Evolutionary conservation across 2,888 invertebrate species (phyloP), one percentile per base, ranked within the genome.

Genomic region (Drosophila rellima): DNA sequence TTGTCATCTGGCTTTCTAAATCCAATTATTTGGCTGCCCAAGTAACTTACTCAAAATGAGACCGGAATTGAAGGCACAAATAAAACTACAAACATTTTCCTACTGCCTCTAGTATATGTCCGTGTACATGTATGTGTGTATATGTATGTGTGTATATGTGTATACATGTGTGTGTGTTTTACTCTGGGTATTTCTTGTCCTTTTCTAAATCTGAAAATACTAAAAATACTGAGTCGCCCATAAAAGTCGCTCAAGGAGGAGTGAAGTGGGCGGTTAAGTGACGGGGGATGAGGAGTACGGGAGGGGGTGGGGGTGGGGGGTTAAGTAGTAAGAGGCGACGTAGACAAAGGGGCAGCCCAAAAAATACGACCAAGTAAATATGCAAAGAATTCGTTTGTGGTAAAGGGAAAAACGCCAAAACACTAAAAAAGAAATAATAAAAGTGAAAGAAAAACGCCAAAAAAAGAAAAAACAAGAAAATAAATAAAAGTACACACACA

Each of bases 11-110:
- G 45, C 59, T 48, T 54, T 63, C 42, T 44, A 85, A 79, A 82
- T 82, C 78, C 82, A 82, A 87, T 82, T 87, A 87, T 84, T 81
- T 72, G 84, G 67, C 70, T 60, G 78, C 65, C 85, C 75, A 70
- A 81, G 57, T 68, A 50, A 62, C 55, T 62, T 47, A 50, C 80
- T 80, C 69, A 64, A 69, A 70, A 66, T 56, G 74, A 80, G 62
- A 70, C 80, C 68, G 70, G 78, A 80, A 68, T 77, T 77, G 74
- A 77, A 68, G 77, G 74, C 74, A 48, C 60, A 61, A 59, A 69
- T 47, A n/a, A n/a, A n/a, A 64, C 63, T 7, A 67, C 63, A 52
- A 10, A 52, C 40, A 57, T 52, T 47, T 54, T 26, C 64, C 64
- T 37, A 23, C 10, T n/a, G 17, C 18, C 50, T 35, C 17, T 17